phyloP scores from a whole-genome alignment of 92 coral and sea anemone genomes.

The Heliopora coerulea region DNA sequence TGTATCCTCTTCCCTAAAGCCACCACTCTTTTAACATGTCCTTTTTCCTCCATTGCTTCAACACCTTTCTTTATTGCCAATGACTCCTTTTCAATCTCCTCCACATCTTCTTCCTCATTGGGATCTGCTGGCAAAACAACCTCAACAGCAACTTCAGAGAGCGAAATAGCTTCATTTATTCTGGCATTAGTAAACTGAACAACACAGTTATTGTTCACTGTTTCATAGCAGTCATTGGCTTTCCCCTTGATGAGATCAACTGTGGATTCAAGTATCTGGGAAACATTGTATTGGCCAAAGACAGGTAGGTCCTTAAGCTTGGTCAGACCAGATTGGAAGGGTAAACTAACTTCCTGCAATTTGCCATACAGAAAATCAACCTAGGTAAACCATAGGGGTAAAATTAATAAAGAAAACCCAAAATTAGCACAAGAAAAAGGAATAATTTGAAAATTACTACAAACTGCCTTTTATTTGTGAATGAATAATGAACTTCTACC shows the following conservation, averaged over 20 bases:
- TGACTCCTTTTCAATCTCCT: conserved; percentile 49
- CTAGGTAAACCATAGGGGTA: no score
- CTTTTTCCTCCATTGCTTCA: conserved; percentile 58
- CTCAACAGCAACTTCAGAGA: conserved; percentile 59
- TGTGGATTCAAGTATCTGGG: background rate
- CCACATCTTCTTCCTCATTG: conserved; percentile 36
- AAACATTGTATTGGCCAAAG: background rate
- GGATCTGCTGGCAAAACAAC: conserved; percentile 48
- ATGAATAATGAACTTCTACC: conserved; percentile 62
- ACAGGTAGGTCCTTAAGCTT: no score
- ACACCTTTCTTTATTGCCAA: conserved; percentile 23
- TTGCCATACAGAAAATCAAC: no score
- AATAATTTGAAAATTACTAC: no score
- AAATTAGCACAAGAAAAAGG: no score
- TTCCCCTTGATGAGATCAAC: background rate
- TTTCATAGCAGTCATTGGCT: background rate
- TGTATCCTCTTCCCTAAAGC: conserved; percentile 62
- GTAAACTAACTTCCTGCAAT: no score
- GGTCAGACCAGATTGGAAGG: no score
- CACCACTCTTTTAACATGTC: conserved; percentile 63
- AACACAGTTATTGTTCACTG: background rate
- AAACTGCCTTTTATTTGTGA: no score
- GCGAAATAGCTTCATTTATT: background rate
- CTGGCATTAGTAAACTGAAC: background rate
- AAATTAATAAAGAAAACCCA: no score